A percentile compares a stretch with the other conserved stretches of the same genome.
Conservation (phyloP, 2,113 vertebrate species). For the Opisthocomus hoazin region DNA sequence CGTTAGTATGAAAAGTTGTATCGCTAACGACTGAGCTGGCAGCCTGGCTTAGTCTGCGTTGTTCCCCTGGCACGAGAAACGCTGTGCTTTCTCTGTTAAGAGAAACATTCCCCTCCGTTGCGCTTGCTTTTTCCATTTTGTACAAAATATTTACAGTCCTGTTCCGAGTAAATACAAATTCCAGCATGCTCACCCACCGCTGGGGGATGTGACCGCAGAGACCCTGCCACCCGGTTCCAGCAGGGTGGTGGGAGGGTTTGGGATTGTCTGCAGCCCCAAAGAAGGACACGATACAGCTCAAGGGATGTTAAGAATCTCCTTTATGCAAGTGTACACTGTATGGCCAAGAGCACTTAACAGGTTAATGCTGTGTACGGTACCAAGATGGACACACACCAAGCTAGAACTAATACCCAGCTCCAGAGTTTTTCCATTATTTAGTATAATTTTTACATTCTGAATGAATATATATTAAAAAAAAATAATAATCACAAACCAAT, state of each 20-base stretch:
- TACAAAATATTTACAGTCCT: neutral
- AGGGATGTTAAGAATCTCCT: conserved; percentile 35
- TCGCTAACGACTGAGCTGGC: neutral
- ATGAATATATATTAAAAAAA: conserved; percentile 26
- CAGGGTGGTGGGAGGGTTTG: too few species aligned
- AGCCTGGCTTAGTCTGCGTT: neutral
- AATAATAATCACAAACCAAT: neutral
- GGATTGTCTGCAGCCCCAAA: neutral
- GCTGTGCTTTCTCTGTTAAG: too few species aligned
- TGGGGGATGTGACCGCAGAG: too few species aligned
- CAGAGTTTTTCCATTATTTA: neutral
- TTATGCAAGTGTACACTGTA: conserved; percentile 26
- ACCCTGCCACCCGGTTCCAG: too few species aligned
- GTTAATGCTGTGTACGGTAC: neutral
- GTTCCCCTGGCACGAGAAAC: neutral
- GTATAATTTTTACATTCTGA: conserved; percentile 53
- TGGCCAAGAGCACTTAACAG: conserved; percentile 52
- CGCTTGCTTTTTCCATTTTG: neutral
- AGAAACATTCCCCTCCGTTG: too few species aligned
- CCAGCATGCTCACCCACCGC: neutral
- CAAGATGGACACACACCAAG: conserved; percentile 3
- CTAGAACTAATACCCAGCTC: conserved; percentile 7
- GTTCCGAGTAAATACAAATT: neutral
- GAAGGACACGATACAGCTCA: neutral
- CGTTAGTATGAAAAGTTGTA: fast-evolving